A percentile compares a stretch with the other conserved stretches of the same genome.
Evolutionary conservation across 2,888 invertebrate species (phyloP).

Genomic region (Scaptomyza reducta): DNA sequence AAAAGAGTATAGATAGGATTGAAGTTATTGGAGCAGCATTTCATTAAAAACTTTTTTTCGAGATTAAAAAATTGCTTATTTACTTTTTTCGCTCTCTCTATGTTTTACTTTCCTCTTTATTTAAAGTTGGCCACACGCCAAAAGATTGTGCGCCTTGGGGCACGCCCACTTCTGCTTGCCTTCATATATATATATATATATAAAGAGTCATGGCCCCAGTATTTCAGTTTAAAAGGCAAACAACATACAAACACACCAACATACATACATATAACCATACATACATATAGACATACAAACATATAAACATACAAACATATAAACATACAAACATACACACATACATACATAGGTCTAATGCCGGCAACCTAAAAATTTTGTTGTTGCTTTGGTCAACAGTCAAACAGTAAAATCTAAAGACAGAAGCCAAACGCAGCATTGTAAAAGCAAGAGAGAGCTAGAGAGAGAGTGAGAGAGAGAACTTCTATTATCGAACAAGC

Average conservation of each 20-base stretch:
- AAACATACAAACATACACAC: neutral
- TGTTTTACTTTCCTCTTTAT: constrained; percentile 15
- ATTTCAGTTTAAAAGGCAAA: constrained; percentile 35
- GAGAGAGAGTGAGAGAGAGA: neutral
- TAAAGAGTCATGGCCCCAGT: constrained; percentile 36
- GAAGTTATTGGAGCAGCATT: constrained; percentile 26
- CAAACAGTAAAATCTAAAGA: constrained; percentile 14
- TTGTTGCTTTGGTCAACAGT: constrained; percentile 35
- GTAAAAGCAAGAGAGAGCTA: constrained; percentile 8
- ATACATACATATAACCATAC: neutral
- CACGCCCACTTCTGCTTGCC: constrained; percentile 7
- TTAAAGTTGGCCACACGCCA: constrained; percentile 49
- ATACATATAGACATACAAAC: neutral
- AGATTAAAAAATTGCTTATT: constrained; percentile 49
- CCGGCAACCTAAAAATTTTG: constrained; percentile 33
- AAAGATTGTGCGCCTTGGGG: constrained; percentile 20
- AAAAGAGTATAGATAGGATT: neutral
- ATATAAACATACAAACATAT: neutral
- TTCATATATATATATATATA: constrained; percentile 1
- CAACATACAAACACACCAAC: neutral
- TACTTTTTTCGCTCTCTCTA: constrained; percentile 37
- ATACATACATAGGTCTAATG: constrained; percentile 12
- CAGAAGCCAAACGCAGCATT: constrained; percentile 7
- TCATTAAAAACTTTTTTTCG: constrained; percentile 19
- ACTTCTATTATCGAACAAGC: neutral